phyloP scores from a whole-genome alignment of 2,113 vertebrate species.

The Cryptotis parvus region DNA sequence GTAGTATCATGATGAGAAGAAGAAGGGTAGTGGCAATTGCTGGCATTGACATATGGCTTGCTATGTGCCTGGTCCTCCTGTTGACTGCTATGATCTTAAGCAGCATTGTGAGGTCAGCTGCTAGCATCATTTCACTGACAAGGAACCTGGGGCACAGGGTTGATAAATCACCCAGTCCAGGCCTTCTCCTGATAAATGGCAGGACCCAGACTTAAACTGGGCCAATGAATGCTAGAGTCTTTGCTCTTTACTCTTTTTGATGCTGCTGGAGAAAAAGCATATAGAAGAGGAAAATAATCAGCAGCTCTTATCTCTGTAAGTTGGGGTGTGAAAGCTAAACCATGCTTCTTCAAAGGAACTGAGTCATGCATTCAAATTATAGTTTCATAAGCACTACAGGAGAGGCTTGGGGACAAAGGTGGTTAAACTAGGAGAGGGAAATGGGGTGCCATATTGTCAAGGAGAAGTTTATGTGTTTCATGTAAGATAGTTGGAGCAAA shows the following conservation, averaged over 20 bases:
- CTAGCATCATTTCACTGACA: neutral
- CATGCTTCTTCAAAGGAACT: neutral
- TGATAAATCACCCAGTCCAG: neutral
- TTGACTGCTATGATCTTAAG: neutral
- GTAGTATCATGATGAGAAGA: neutral
- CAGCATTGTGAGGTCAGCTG: neutral
- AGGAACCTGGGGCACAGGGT: neutral
- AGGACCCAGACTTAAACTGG: neutral
- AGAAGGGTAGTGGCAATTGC: neutral
- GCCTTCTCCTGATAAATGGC: neutral
- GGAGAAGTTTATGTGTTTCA: neutral
- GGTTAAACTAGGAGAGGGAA: rapidly evolving
- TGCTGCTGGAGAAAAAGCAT: neutral
- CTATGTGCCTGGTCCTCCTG: neutral
- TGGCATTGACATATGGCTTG: neutral
- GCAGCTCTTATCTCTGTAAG: rapidly evolving
- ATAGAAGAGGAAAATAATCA: neutral
- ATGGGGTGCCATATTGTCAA: too few relatives aligned
- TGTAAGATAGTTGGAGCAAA: neutral
- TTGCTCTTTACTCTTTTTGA: too few relatives aligned
- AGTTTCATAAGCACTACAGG: neutral
- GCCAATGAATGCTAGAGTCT: neutral
- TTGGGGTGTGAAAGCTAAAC: neutral
- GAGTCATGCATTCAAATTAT: neutral
- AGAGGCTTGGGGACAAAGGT: neutral